Evolutionary conservation across 2,797 vertebrate species (phyloP), one percentile per base, ranked within the genome.

Genomic region (Semotilus atromaculatus): DNA sequence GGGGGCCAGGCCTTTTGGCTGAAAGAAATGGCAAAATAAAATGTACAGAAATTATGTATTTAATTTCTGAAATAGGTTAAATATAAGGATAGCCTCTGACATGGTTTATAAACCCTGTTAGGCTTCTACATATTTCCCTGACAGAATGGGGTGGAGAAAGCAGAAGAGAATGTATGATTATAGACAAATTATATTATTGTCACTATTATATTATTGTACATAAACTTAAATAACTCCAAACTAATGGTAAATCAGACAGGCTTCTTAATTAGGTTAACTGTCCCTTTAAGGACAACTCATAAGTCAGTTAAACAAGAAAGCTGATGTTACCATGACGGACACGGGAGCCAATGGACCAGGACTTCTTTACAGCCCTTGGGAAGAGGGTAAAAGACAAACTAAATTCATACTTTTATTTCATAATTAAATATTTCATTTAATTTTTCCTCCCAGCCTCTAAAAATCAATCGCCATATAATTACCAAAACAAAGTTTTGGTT

Each of bases 361-460:
- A 71, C 68, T 71, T 71, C 68, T 71, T 45, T 45, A 71, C 68
- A 71, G 68, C 68, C 68, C 38, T 71, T 51, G 68, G 38, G 11
- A 45, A 71, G 23, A 71, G 23, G 48, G 48, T 51, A n/a, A 9
- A 31, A 19, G 48, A 51, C 16, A 51, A 51, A 51, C 48, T 16
- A 18, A 48, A 48, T 1, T 48, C 45, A 18, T 48, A 48, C 5
- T 48, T 48, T 48, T 48, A 48, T 48, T 18, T 48, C 16, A 48
- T 19, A 66, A 66, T 66, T 19, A 66, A 66, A 66, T 66, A 66
- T 66, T 66, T 66, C 3, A 36, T 36, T 36, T 2, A 0, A 18
- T 67, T 36, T 7, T 7, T 19, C 18, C 13, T n/a, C 23, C 48
- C 3, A 71, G 23, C 38, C 23, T 43, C 23, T 43, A 43, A 43